A percentile compares a stretch with the other conserved stretches of the same genome.
Evolutionary conservation across 2,888 invertebrate genomes (phyloP).

Genomic region (Euzophera pinguis): DNA sequence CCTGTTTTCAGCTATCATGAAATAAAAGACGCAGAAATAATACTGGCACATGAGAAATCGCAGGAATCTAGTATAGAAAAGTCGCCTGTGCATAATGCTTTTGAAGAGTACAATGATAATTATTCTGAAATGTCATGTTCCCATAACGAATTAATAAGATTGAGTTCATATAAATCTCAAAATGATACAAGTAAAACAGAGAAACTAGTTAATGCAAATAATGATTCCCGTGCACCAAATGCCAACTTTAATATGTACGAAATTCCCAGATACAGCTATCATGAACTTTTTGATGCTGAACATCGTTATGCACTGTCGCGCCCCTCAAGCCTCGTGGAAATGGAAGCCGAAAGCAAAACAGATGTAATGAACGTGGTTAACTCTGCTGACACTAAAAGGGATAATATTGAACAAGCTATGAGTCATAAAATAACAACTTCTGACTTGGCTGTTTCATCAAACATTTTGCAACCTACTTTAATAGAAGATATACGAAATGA

Average conservation of each 20-base stretch:
- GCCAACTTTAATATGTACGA: background rate
- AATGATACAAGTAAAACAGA: background rate
- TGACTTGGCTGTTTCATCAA: background rate
- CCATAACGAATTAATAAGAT: no score
- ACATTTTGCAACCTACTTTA: background rate
- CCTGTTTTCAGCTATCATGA: conserved; percentile 7
- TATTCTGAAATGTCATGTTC: background rate
- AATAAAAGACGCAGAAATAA: conserved; percentile 1
- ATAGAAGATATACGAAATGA: conserved; percentile 23
- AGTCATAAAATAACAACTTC: background rate
- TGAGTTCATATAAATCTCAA: background rate
- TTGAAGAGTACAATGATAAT: background rate
- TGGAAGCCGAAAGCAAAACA: background rate
- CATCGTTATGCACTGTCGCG: background rate
- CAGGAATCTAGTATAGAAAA: background rate
- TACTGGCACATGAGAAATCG: background rate
- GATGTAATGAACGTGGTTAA: background rate
- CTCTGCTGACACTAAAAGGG: background rate
- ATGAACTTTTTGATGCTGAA: conserved; percentile 7
- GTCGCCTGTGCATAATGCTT: background rate
- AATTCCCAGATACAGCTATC: conserved; percentile 4
- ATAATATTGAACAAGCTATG: background rate
- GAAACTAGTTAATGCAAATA: background rate
- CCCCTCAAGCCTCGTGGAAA: background rate
- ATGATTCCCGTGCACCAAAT: background rate